phyloP scores from a whole-genome alignment of 2,888 invertebrate genomes.

The Myopa tessellatipennis region DNA sequence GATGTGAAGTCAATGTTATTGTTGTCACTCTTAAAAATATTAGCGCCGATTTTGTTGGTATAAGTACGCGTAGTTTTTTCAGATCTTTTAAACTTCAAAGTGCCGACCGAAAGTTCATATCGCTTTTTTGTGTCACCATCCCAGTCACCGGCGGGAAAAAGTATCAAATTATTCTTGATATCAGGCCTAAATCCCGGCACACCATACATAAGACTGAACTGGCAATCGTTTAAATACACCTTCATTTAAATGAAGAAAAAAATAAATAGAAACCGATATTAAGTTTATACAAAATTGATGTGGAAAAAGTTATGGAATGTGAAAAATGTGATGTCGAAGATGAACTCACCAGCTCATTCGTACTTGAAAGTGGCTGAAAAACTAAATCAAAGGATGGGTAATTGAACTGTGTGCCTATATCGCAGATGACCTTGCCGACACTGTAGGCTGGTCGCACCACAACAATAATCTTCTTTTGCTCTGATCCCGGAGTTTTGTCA shows the following conservation, averaged over 20 bases:
- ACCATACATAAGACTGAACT: conserved; percentile 55
- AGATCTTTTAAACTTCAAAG: conserved; percentile 2
- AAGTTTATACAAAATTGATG: not conserved
- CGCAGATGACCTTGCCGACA: conserved; percentile 61
- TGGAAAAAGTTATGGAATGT: not conserved
- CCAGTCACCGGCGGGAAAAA: conserved; percentile 61
- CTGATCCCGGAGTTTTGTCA: conserved; percentile 65
- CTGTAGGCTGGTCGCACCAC: conserved; percentile 63
- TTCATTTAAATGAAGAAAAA: conserved; percentile 39
- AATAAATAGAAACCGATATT: not conserved
- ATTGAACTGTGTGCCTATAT: conserved; percentile 63
- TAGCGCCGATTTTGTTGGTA: conserved; percentile 33
- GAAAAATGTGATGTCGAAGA: not conserved
- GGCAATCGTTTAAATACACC: conserved; percentile 62
- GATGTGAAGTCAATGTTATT: not conserved
- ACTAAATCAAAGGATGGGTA: conserved; percentile 64
- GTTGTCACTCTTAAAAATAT: conserved; percentile 39
- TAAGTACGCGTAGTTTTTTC: conserved; percentile 6
- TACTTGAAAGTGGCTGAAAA: conserved; percentile 59
- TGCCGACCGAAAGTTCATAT: conserved; percentile 52
- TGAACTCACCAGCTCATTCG: conserved; percentile 56
- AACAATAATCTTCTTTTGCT: conserved; percentile 64
- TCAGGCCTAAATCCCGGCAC: conserved; percentile 61
- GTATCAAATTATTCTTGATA: conserved; percentile 60
- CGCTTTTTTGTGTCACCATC: conserved; percentile 60